Base-by-base conservation (phyloP, 2,797 vertebrate genomes). In the Diglossa cyanea region DNA sequence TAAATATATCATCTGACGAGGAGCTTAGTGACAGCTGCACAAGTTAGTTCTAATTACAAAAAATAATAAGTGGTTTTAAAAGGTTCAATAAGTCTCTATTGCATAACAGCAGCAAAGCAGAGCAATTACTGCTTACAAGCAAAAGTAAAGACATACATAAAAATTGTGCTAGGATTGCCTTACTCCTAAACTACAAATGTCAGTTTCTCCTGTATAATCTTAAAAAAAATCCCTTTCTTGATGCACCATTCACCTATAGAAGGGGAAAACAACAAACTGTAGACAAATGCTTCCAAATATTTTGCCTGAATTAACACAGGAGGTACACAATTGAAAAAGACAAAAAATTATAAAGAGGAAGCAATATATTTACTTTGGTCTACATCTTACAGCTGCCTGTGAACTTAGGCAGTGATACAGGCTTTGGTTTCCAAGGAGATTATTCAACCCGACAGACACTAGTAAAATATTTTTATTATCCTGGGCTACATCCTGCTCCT, bases 1-100 rank as follows among this genome's bases (percentile, higher is more conserved):
- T 92, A 94, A 96, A 97, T 97, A 96, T 96, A 97, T 97, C 97
- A 97, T 97, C 93, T 94, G 96, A 97, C 90, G 88, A 97, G 87
- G 97, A 98, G 97, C 96, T 96, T 94, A 91, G 96, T 97, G 97
- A 98, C 98, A 98, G 98, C 98, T 98, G 98, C 97, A 96, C 84
- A 96, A 96, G 90, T 91, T 86, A 93, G 74, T 81, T 94, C 86
- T 90, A 88, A 88, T 91, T 88, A 85, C 94, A 91, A 95, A 94
- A 88, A 96, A 91, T 51, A 96, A 83, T 92, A 86, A 53, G 75
- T 60, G 47, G 39, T 81, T 94, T 96, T 96, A 94, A 97, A 97
- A 97, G 57, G 95, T 95, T 92, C 77, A 94, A 9, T 91, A 96
- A 96, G 76, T 82, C 81, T 88, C 70, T 63, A 37, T 94, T 95